Conservation (phyloP, 2,113 vertebrate species). For the Neofelis nebulosa region DNA sequence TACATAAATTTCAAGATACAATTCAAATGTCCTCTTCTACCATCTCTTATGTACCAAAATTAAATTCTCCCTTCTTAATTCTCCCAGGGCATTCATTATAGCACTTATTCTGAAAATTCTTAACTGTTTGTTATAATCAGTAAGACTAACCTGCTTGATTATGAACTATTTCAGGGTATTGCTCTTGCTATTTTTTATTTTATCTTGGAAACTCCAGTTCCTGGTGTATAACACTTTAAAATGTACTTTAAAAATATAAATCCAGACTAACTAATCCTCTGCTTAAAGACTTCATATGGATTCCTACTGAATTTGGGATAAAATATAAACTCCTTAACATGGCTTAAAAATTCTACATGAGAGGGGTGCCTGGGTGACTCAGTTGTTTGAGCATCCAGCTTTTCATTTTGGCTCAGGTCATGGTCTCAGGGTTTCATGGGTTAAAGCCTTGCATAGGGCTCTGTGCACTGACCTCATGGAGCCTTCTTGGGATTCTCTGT, state of each 20-base stretch:
- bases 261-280: not conserved
- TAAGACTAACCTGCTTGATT: not conserved
- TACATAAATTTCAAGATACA: not conserved
- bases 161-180: not conserved
- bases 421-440: too few species aligned
- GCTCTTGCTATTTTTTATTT: not conserved
- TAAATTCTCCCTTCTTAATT: not conserved
- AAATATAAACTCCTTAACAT: not conserved
- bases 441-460: too few species aligned
- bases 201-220: constrained; percentile 32
- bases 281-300: not conserved
- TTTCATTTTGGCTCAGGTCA: too few species aligned
- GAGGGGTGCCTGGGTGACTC: not conserved
- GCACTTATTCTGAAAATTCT: not conserved
- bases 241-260: constrained; percentile 12
- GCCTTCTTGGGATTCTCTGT: too few species aligned
- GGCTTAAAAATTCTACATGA: not conserved
- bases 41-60: not conserved
- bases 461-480: too few species aligned
- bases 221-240: not conserved
- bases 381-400: too few species aligned
- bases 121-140: not conserved
- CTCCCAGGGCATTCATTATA: not conserved
- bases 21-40: not conserved
- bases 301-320: not conserved